Percentiles rank a stretch among this genome's conserved stretches.
Evolutionary conservation across 2,888 invertebrate genomes (phyloP).

Genomic region (Lycocerus yunnanus): DNA sequence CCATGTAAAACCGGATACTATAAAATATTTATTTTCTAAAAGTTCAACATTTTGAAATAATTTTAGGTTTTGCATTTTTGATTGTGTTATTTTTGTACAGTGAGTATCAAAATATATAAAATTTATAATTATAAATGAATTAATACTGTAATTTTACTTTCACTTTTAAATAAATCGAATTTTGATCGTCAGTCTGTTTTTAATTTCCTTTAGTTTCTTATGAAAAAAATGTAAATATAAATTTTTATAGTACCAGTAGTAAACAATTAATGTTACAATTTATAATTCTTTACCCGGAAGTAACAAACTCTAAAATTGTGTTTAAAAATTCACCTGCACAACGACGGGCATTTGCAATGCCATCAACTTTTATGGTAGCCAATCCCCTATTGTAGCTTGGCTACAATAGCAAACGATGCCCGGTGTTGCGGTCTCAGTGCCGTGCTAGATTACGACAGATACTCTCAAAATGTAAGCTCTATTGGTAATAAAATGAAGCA

Average conservation of each 20-base stretch:
- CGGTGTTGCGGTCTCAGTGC: constrained; percentile 38
- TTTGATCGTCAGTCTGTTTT: no score
- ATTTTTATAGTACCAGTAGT: no score
- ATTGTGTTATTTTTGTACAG: no score
- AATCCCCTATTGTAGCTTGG: constrained; percentile 39
- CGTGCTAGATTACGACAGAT: constrained; percentile 41
- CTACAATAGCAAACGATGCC: constrained; percentile 42
- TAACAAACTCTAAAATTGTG: constrained; percentile 33
- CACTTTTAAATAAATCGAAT: no score
- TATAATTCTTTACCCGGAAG: neutral
- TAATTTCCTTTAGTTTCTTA: no score
- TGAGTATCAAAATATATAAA: no score
- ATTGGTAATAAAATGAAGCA: constrained; percentile 43
- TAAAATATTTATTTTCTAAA: neutral
- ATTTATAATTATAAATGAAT: no score
- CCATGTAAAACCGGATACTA: neutral
- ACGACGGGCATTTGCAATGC: constrained; percentile 35
- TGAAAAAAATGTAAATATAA: no score
- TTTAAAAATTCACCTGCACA: constrained; percentile 37
- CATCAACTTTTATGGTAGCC: constrained; percentile 42
- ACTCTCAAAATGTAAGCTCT: constrained; percentile 39
- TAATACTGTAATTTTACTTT: no score
- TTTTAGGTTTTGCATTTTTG: no score
- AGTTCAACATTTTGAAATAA: neutral
- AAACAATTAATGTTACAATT: neutral